A percentile compares a stretch with the other conserved stretches of the same genome.
These are phyloP conservation scores for Scelioninae gen. 1 DNA, from an alignment of 2,888 invertebrate genomes.

Conservation along the genomic window DNA sequence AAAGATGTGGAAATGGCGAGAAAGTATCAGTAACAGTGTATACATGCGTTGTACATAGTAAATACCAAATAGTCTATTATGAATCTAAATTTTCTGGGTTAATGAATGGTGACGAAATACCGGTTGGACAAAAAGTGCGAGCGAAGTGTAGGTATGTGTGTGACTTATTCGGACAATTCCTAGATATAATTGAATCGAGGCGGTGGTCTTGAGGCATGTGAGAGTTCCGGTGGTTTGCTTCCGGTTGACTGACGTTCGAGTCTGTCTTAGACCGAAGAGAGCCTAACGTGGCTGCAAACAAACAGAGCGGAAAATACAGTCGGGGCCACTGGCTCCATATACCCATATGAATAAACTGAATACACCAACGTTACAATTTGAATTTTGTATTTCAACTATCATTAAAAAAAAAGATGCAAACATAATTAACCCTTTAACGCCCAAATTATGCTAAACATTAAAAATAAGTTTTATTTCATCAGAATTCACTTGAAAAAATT, in stretches of 20 bases:
- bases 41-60: no score
- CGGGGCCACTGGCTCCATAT: slow-evolving; percentile 55
- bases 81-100: not conserved
- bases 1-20: no score
- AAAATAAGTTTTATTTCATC: not conserved
- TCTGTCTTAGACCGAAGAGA: slow-evolving; percentile 62
- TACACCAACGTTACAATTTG: slow-evolving; percentile 6
- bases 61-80: no score
- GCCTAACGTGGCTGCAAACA: slow-evolving; percentile 51
- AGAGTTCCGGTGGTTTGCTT: slow-evolving; percentile 69
- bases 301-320: slow-evolving; percentile 72
- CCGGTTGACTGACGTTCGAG: slow-evolving; percentile 67
- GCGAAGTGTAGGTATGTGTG: slow-evolving; percentile 2
- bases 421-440: no score
- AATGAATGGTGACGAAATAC: slow-evolving; percentile 41
- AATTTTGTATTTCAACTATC: not conserved
- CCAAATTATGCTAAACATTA: no score
- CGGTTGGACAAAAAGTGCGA: slow-evolving; percentile 8
- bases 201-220: slow-evolving; percentile 55
- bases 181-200: slow-evolving; percentile 48
- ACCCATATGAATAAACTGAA: slow-evolving; percentile 35
- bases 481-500: no score
- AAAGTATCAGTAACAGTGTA: no score
- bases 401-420: no score
- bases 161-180: slow-evolving; percentile 56